Base-by-base conservation (phyloP, 1,140 invertebrate species). In the Ostrea edulis region DNA sequence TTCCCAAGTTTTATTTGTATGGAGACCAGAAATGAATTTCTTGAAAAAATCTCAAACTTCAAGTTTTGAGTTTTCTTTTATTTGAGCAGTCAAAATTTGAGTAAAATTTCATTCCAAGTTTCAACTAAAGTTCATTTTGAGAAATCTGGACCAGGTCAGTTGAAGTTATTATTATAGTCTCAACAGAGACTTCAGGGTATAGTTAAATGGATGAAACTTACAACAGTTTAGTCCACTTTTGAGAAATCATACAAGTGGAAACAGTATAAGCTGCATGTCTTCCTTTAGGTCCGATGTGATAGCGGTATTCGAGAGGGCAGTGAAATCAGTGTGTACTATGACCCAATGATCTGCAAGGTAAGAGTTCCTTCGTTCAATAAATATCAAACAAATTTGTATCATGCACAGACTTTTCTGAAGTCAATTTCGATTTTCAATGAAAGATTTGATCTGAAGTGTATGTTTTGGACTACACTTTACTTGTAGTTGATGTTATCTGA, bases 301-400 rank as follows among this genome's bases (percentile, higher is more conserved):
- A 97, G 96, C 94, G 97, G 97, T 44, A 96, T 97, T 85, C 94
- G 96, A 89, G 97, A 97, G 94, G 97, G 97, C 11, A 96, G 96
- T 91, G 96, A 97, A 93, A 97, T 97, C 89, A 96, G 96, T 91
- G 96, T 97, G 89, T 97, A 96, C 92, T 97, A 97, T 94, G 97
- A 97, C 95, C 96, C 97, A 12, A 96, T 97, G 96, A 97, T 97
- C 89, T 97, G 96, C 92, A 97, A 97, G 94, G 95, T 96, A 92
- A 89, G 87, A 51, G 12, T 84, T 9, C 25, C 44, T 2, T 44
- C 35, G 5, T 44, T 44, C 35, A 44, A 44, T 44, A 8, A 25
- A 65, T 83, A 35, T 35, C 8, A 29, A 65, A 54, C 29, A 22
- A 17, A 55, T 84, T 87, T 44, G 20, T 12, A 62, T 25, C 55